Percentiles rank a stretch among this genome's conserved stretches.
phyloP scores from a whole-genome alignment of 2,113 vertebrate genomes.

The Salvelinus sp. region DNA sequence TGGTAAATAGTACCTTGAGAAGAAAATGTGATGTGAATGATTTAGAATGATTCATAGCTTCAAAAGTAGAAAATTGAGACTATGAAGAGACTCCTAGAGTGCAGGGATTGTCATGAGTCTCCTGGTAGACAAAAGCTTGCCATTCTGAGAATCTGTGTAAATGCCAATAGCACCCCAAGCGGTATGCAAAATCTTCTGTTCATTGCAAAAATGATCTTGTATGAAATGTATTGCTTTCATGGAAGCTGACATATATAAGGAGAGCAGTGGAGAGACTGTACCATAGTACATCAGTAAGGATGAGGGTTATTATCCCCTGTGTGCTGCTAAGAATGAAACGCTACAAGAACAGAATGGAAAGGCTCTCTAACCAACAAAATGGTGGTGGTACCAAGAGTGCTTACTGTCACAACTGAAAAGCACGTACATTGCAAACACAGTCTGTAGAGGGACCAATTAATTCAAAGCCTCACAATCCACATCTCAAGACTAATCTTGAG shows the following conservation, averaged over 20 bases:
- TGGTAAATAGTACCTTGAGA: neutral
- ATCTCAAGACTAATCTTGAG: no score
- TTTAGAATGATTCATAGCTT: conserved; percentile 17
- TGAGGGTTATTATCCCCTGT: neutral
- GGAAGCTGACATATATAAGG: neutral
- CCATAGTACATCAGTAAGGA: neutral
- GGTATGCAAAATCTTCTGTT: neutral
- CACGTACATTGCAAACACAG: no score
- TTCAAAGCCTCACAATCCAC: no score
- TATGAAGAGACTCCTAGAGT: neutral
- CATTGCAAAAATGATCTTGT: neutral
- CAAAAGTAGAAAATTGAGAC: conserved; percentile 1
- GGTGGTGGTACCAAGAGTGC: no score
- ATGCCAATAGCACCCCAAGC: neutral
- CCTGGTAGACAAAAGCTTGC: neutral
- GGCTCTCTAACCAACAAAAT: neutral
- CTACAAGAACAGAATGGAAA: neutral
- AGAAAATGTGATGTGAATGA: conserved; percentile 16
- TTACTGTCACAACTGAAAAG: no score
- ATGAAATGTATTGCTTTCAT: neutral
- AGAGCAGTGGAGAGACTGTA: neutral
- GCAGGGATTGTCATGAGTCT: neutral
- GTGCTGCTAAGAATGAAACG: neutral
- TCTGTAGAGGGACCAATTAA: no score
- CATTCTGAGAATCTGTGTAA: neutral